phyloP scores from a whole-genome alignment of 1,140 invertebrate species.

The Hylyphantes graminicola region DNA sequence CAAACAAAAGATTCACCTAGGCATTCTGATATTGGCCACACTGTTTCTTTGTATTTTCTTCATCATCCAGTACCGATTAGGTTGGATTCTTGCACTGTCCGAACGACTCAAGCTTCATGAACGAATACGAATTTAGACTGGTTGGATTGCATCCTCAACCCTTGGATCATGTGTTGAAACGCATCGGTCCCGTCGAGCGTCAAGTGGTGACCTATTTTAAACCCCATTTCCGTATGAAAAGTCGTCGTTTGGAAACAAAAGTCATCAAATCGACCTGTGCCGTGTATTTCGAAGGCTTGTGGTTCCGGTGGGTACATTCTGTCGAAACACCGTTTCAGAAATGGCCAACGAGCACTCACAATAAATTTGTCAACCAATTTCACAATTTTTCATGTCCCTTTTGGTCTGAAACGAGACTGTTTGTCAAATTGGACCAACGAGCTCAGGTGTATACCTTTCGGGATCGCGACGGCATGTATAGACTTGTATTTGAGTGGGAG shows the following conservation, averaged over 20 bases:
- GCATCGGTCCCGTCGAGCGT: background rate
- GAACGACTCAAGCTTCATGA: background rate
- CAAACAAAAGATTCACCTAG: background rate
- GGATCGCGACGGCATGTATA: background rate
- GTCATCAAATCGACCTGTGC: background rate
- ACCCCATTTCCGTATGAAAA: slow-evolving; percentile 11
- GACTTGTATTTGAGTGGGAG: slow-evolving; percentile 33
- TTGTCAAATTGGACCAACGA: background rate
- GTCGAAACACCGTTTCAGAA: background rate
- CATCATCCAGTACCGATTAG: slow-evolving; percentile 11
- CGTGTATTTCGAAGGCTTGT: slow-evolving; percentile 10
- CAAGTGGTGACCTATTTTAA: background rate
- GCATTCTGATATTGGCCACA: background rate
- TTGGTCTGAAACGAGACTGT: background rate
- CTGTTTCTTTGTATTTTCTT: background rate
- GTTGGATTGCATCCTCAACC: background rate
- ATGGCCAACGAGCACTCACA: background rate
- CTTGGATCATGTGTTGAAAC: background rate
- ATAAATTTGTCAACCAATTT: background rate
- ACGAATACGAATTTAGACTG: slow-evolving; percentile 36
- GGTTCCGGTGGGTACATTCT: slow-evolving; percentile 31
- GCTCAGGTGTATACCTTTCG: slow-evolving; percentile 4
- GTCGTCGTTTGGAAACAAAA: background rate
- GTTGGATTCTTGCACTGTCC: background rate
- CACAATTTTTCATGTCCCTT: slow-evolving; percentile 10